These are phyloP conservation scores for Scaptomyza hsui DNA, from an alignment of 1,140 invertebrate species.

Conservation along the genomic window DNA sequence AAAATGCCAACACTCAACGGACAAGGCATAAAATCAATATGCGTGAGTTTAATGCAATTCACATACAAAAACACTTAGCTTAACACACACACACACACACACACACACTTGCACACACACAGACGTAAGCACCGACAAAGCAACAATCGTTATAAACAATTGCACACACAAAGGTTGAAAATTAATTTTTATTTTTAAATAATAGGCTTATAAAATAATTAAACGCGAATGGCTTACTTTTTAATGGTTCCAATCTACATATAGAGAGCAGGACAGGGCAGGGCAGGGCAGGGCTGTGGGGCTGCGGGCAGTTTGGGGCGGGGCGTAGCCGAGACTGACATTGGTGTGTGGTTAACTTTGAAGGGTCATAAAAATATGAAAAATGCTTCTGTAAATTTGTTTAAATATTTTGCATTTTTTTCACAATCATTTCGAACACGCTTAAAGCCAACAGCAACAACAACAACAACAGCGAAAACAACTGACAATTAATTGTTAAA, in stretches of 20 bases:
- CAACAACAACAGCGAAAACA: conserved; percentile 14
- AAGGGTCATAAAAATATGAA: conserved; percentile 43
- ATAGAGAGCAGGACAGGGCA: no score
- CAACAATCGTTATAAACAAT: conserved; percentile 63
- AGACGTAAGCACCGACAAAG: conserved; percentile 15
- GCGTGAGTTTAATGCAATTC: conserved; percentile 63
- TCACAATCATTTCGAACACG: conserved; percentile 20
- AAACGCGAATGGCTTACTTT: conserved; percentile 53
- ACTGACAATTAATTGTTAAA: conserved; percentile 66
- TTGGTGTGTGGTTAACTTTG: conserved; percentile 26
- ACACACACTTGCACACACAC: conserved; percentile 10
- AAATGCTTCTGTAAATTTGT: conserved; percentile 45
- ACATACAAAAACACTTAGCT: conserved; percentile 17
- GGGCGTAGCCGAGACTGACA: neutral
- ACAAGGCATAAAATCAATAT: conserved; percentile 63
- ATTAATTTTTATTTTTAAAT: conserved; percentile 67
- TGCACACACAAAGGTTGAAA: conserved; percentile 44
- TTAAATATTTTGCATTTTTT: conserved; percentile 32
- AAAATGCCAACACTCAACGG: conserved; percentile 57
- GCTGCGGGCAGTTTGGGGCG: no score
- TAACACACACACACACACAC: conserved; percentile 17
- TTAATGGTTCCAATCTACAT: conserved; percentile 6
- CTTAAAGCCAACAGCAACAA: conserved; percentile 29
- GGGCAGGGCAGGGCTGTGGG: no score
- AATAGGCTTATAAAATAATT: conserved; percentile 76